Conservation (phyloP, 2,888 invertebrate species). For the Amaurobius ferox region DNA sequence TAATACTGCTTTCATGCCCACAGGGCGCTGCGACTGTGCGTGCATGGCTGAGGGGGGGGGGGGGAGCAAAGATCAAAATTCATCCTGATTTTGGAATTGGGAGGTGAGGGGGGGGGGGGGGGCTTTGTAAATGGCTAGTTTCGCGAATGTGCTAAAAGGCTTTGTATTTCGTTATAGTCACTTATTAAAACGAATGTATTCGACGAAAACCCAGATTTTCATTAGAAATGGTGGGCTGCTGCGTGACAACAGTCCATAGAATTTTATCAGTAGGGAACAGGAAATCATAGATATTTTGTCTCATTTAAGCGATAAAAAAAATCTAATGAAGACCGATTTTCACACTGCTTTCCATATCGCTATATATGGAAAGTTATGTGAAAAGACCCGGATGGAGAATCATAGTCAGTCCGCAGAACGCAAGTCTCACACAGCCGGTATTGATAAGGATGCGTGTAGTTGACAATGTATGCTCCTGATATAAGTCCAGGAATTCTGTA, state of each 20-base stretch:
- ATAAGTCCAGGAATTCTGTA: too few relatives aligned
- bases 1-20: conserved; percentile 63
- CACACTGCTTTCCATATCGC: too few relatives aligned
- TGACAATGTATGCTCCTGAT: too few relatives aligned
- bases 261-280: not conserved
- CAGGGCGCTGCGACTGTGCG: conserved; percentile 21
- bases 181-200: conserved; percentile 29
- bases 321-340: too few relatives aligned
- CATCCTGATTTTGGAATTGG: conserved; percentile 40
- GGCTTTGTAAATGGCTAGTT: conserved; percentile 27
- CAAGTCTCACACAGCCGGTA: too few relatives aligned
- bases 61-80: conserved; percentile 56
- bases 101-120: not conserved
- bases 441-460: too few relatives aligned
- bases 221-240: not conserved
- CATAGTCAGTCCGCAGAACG: too few relatives aligned
- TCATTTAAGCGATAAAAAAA: too few relatives aligned
- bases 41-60: not conserved
- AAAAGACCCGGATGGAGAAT: too few relatives aligned
- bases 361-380: too few relatives aligned
- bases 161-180: conserved; percentile 25
- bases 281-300: too few relatives aligned
- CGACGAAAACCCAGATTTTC: conserved; percentile 5
- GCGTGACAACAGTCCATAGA: too few relatives aligned
- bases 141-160: conserved; percentile 27